Percentiles rank a stretch among this genome's conserved stretches.
These are phyloP conservation scores for Sisor rabdophorus DNA, from an alignment of 2,113 vertebrate genomes.

Conservation along the genomic window DNA sequence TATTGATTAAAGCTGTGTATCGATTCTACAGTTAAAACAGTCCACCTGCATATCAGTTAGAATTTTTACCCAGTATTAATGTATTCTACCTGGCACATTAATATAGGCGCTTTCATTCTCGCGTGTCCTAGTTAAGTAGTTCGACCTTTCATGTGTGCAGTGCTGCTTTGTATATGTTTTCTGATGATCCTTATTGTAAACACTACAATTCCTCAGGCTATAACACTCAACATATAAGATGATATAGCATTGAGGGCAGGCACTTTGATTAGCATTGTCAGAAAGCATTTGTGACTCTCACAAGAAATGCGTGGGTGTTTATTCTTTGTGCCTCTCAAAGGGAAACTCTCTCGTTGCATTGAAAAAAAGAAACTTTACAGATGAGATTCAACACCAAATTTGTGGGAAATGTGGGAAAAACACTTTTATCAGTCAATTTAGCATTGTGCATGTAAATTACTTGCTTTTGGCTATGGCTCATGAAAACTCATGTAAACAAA, in stretches of 20 bases:
- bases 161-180: constrained; percentile 28
- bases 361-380: constrained; percentile 65
- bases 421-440: constrained; percentile 69
- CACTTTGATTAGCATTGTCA: constrained; percentile 42
- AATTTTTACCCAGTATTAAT: constrained; percentile 15
- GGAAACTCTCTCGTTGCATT: constrained; percentile 65
- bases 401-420: too few relatives aligned
- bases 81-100: neutral
- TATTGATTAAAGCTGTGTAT: constrained; percentile 25
- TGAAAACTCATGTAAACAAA: constrained; percentile 59
- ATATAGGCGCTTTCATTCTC: neutral
- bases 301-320: constrained; percentile 64
- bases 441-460: constrained; percentile 63
- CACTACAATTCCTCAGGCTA: constrained; percentile 33
- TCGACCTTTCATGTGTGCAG: constrained; percentile 26
- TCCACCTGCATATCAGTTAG: neutral
- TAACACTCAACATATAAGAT: constrained; percentile 30
- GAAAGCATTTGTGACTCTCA: constrained; percentile 53
- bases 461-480: constrained; percentile 62
- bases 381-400: constrained; percentile 66
- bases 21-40: constrained; percentile 22
- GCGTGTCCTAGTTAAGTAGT: neutral
- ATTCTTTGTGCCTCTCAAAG: constrained; percentile 57
- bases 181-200: constrained; percentile 32
- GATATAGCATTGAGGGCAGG: constrained; percentile 16